phyloP scores from a whole-genome alignment of 2,888 invertebrate species.

The Belgica antarctica region DNA sequence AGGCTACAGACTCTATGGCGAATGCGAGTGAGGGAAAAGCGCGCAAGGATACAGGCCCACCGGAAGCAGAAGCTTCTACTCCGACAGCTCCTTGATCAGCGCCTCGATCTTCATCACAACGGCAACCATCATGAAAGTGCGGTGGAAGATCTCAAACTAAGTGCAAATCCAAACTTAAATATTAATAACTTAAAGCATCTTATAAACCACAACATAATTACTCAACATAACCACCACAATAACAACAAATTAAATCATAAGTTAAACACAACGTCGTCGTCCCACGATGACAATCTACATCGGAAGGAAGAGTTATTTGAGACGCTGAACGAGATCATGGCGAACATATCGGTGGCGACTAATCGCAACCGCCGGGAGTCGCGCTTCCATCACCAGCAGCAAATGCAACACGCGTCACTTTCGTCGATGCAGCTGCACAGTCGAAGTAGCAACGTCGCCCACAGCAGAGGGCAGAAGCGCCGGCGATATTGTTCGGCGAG shows the following conservation, averaged over 20 bases:
- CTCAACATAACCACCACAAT: conserved; percentile 45
- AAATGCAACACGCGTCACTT: not conserved
- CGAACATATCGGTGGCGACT: conserved; percentile 33
- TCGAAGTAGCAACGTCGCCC: conserved; percentile 42
- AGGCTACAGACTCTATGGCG: conserved; percentile 35
- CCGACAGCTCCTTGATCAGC: conserved; percentile 18
- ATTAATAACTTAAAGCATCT: conserved; percentile 37
- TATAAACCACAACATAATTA: conserved; percentile 21
- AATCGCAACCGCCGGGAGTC: conserved; percentile 41
- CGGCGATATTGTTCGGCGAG: conserved; percentile 60
- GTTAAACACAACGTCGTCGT: conserved; percentile 42
- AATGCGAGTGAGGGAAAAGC: conserved; percentile 39
- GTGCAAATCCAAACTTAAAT: conserved; percentile 33
- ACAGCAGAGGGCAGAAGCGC: conserved; percentile 44
- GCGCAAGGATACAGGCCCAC: conserved; percentile 44
- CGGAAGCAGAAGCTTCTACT: conserved; percentile 37
- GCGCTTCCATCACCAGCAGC: conserved; percentile 23
- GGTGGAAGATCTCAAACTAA: conserved; percentile 7
- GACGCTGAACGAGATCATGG: conserved; percentile 13
- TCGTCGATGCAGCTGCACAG: conserved; percentile 6
- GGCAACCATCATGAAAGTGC: not conserved
- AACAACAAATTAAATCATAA: conserved; percentile 31
- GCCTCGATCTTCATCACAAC: too few species aligned
- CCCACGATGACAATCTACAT: not conserved
- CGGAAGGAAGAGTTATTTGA: conserved; percentile 32